A percentile compares a stretch with the other conserved stretches of the same genome.
Conservation (phyloP, 2,797 vertebrate genomes). For the Macrochelys suwanniensis region DNA sequence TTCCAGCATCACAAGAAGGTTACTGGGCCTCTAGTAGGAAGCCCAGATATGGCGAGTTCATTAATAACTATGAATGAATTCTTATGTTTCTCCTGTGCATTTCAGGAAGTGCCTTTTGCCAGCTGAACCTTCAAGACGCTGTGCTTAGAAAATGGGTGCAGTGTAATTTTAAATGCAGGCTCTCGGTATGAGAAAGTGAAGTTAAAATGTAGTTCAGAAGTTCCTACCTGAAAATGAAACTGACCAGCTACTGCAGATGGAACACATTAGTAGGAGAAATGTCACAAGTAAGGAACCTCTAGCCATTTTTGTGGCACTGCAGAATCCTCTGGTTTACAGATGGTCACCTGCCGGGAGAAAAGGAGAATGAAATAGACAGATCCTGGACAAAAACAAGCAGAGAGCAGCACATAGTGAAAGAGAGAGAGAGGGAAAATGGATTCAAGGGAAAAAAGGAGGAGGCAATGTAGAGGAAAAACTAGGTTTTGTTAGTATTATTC, state of each 20-base stretch:
- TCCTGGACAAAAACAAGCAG: neutral
- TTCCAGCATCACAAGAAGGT: neutral
- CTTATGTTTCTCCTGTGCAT: neutral
- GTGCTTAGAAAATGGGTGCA: neutral
- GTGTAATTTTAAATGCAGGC: neutral
- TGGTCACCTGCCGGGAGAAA: slow-evolving; percentile 1
- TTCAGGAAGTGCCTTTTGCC: neutral
- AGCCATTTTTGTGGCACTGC: neutral
- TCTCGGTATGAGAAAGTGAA: neutral
- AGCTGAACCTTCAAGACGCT: neutral
- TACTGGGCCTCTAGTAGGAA: neutral
- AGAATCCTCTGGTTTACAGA: neutral
- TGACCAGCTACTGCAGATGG: neutral
- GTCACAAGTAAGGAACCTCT: neutral
- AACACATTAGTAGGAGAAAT: slow-evolving; percentile 44
- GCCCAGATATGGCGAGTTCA: neutral
- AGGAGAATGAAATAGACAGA: neutral
- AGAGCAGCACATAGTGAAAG: neutral
- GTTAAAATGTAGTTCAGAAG: neutral
- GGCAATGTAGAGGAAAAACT: neutral
- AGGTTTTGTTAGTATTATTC: neutral
- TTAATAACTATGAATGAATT: neutral
- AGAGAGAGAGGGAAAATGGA: neutral
- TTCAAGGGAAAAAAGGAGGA: neutral
- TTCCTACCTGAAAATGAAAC: slow-evolving; percentile 40